Percentiles rank a stretch among this genome's conserved stretches.
These are phyloP conservation scores for Macroglossus sobrinus DNA, from an alignment of 2,113 vertebrate species.

Conservation along the genomic window DNA sequence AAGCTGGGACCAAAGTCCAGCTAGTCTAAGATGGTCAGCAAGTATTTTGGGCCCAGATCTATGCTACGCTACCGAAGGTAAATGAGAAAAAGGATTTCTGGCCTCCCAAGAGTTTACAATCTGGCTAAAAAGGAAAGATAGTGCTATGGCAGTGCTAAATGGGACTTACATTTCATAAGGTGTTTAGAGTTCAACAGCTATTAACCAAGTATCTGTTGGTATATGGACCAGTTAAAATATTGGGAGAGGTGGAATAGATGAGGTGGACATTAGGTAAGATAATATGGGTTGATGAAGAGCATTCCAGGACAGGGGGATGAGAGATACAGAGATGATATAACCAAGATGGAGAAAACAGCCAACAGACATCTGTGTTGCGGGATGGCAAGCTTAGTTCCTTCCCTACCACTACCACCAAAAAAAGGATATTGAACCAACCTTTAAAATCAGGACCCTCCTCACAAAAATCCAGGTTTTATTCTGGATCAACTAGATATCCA, in stretches of 20 bases:
- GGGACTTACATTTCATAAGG: neutral
- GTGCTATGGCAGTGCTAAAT: neutral
- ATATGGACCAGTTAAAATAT: neutral
- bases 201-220: neutral
- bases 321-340: neutral
- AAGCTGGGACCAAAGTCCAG: neutral
- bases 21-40: neutral
- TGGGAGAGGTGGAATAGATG: neutral
- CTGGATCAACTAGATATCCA: neutral
- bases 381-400: neutral
- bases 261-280: neutral
- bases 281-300: neutral
- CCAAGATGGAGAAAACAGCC: neutral
- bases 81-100: neutral
- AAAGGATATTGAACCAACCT: neutral
- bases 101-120: neutral
- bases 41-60: neutral
- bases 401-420: neutral
- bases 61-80: neutral
- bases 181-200: neutral
- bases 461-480: constrained; percentile 8
- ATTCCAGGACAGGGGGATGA: neutral
- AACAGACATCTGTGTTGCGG: neutral
- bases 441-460: neutral
- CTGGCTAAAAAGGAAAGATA: neutral